Evolutionary conservation across 2,797 vertebrate genomes (phyloP), one percentile per base, ranked within the genome.

Genomic region (Toxotes lorentzi): DNA sequence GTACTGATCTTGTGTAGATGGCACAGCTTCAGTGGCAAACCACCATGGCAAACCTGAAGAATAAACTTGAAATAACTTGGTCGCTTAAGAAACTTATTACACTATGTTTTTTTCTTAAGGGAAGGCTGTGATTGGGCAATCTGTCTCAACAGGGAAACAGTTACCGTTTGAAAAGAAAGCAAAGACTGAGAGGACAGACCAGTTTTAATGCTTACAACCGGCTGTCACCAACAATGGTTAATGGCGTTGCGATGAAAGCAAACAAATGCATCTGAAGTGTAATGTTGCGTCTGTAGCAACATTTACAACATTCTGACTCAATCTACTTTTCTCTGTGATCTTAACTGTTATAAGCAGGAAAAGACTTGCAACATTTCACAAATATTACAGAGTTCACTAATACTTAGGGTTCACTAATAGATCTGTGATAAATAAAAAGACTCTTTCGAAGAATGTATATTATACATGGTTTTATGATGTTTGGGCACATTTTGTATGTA

Each of bases 171-270:
- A 69, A 63, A 71, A 51, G 16, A 76, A 13, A 60, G 21, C 5
- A n/a, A 57, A 60, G n/a, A n/a, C 4, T 64, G 53, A 62, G 60
- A 70, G 17, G 71, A 71, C 58, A 62, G 53, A 85, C 75, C 78
- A 38, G 76, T 79, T 86, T 21, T 45, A 56, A 27, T 58, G 40
- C 69, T 74, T 17, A 38, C 9, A 67, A 19, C 2, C 23, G 2
- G 2, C 1, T 66, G 3, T 14, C 19, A 40, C 47, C 27, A 27
- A 35, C 4, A 7, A 0, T 7, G 7, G 3, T 17, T 34, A 50
- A 60, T 27, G 10, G 51, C 40, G 16, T 24, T 54, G 14, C 11
- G 8, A 38, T 38, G 38, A 59, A 24, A 41, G 24, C 32, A 66
- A 27, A 13, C 7, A 51, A 30, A 38, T 34, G 12, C 2, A 4